Evolutionary conservation across 1,140 invertebrate species (phyloP).

Genomic region (Pseudomyrmex sp.): DNA sequence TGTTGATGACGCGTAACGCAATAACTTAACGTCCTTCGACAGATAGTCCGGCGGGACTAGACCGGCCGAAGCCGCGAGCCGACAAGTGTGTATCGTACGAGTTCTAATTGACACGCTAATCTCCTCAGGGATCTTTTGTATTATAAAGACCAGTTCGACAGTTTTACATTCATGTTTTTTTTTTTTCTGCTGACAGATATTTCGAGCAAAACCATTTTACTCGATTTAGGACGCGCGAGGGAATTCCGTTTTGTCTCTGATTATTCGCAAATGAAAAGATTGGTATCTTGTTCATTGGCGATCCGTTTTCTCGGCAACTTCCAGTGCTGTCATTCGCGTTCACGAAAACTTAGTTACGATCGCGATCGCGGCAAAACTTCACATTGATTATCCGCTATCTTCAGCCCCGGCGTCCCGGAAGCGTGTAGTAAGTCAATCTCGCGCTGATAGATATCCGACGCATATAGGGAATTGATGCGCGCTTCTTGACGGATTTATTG

Average conservation of each 20-base stretch:
- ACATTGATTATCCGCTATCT: conserved; percentile 37
- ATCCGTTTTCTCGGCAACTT: conserved; percentile 58
- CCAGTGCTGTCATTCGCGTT: conserved; percentile 23
- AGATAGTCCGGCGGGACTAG: conserved; percentile 75
- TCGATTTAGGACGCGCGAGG: neutral
- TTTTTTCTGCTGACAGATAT: neutral
- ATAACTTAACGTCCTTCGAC: conserved; percentile 78
- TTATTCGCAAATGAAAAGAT: conserved; percentile 75
- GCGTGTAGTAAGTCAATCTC: conserved; percentile 22
- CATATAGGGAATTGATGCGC: conserved; percentile 36
- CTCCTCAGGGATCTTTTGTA: conserved; percentile 63
- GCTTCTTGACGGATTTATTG: conserved; percentile 48
- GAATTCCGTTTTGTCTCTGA: conserved; percentile 66
- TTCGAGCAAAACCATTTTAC: neutral
- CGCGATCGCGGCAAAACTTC: conserved; percentile 54
- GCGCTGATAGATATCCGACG: conserved; percentile 47
- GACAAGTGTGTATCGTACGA: conserved; percentile 81
- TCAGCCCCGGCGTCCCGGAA: conserved; percentile 39
- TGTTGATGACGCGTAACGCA: conserved; percentile 76
- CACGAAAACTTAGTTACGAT: conserved; percentile 51
- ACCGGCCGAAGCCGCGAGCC: conserved; percentile 73
- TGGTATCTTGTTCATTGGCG: conserved; percentile 42
- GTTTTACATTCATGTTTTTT: neutral
- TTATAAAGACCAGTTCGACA: conserved; percentile 37
- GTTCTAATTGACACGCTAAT: conserved; percentile 82